A percentile compares a stretch with the other conserved stretches of the same genome.
phyloP scores from a whole-genome alignment of 2,888 invertebrate genomes.

The Nowickia ferox region DNA sequence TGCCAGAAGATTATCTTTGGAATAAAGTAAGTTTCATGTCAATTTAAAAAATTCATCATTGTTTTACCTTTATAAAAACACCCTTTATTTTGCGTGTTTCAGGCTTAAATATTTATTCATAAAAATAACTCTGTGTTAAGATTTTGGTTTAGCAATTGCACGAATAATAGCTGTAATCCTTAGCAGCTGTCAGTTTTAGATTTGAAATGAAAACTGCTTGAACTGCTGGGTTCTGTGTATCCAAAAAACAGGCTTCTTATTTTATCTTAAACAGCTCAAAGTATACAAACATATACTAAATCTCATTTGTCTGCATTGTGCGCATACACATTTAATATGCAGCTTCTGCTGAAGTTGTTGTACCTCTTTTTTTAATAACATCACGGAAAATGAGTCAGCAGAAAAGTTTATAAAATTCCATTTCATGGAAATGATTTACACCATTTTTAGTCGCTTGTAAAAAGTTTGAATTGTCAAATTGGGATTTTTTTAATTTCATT shows the following conservation, averaged over 20 bases:
- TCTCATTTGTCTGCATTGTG: slow-evolving; percentile 11
- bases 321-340: neutral
- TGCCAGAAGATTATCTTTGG: too few species aligned
- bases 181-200: neutral
- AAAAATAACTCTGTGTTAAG: too few species aligned
- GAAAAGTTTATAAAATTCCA: slow-evolving; percentile 10
- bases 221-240: neutral
- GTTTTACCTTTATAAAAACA: too few species aligned
- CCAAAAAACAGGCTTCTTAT: neutral
- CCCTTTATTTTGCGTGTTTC: too few species aligned
- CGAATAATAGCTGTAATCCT: neutral
- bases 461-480: neutral
- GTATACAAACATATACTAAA: neutral
- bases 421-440: slow-evolving; percentile 19
- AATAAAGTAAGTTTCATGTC: too few species aligned
- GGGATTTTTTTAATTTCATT: too few species aligned
- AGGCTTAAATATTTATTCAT: too few species aligned
- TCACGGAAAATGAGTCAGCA: slow-evolving; percentile 23
- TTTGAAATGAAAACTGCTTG: neutral
- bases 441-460: slow-evolving; percentile 6
- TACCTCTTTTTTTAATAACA: slow-evolving; percentile 22
- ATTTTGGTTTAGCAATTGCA: neutral
- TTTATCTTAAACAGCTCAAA: neutral
- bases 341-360: slow-evolving; percentile 13
- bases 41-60: too few species aligned